Evolutionary conservation across 2,797 vertebrate genomes (phyloP).

Genomic region (Anas flavirostris): DNA sequence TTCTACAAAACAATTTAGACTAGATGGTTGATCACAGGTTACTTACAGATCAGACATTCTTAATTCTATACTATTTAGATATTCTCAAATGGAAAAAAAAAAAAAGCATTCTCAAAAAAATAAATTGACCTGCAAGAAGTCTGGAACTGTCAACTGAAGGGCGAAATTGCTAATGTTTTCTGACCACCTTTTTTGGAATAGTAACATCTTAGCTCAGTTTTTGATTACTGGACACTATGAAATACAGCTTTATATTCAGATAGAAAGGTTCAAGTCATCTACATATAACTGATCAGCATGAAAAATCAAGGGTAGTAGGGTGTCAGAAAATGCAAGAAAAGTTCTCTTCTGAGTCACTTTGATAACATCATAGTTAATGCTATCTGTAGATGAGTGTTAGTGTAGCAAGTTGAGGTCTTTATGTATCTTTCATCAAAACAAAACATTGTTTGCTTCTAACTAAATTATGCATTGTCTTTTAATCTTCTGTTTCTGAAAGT

Average conservation of each 20-base stretch:
- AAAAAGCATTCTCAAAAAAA: not conserved
- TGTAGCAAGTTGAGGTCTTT: not conserved
- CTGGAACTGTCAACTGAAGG: not conserved
- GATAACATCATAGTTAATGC: not conserved
- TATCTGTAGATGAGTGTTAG: not conserved
- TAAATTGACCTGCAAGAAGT: not conserved
- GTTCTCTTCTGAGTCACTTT: not conserved
- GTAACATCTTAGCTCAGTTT: not conserved
- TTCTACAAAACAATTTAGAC: not conserved
- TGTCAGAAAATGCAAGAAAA: not conserved
- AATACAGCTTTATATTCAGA: not conserved
- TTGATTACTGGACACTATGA: not conserved
- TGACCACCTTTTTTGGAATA: not conserved
- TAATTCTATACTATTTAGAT: not conserved
- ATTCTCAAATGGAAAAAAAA: not conserved
- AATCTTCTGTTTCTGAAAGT: not conserved
- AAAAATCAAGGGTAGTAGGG: not conserved
- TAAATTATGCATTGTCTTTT: not conserved
- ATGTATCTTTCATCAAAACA: not conserved
- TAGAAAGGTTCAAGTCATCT: not conserved
- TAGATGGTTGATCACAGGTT: not conserved
- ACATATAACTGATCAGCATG: not conserved
- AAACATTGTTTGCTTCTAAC: not conserved
- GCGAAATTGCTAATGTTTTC: not conserved
- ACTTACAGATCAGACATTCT: not conserved